Evolutionary conservation across 2,113 vertebrate genomes (phyloP), one percentile per base, ranked within the genome.

Genomic region (Anguilla rostrata): DNA sequence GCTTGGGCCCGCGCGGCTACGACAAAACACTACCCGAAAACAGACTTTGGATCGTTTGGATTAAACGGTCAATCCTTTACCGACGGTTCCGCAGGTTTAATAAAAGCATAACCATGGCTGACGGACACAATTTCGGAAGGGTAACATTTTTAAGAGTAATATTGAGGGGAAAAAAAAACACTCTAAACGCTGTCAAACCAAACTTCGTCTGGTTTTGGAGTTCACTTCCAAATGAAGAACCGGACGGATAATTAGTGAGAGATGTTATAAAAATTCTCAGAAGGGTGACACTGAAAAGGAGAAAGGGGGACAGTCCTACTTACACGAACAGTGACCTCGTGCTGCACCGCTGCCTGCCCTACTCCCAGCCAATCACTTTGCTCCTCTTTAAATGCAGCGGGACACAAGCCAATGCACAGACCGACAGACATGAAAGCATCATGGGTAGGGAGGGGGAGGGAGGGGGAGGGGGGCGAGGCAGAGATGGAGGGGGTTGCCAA

Each of bases 361-460:
- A 98, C 96, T 97, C 97, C 97, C 96, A 96, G 96, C 97, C 97
- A 97, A 97, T 97, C 97, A 92, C 95, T 97, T 97, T 97, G 97
- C 97, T 97, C 97, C 96, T 97, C 97, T 92, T 87, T 89, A 92
- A 94, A 84, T 95, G 97, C 97, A 96, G 97, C 96, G 94, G 96
- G 96, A 98, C 94, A 98, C 94, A 97, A 98, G 97, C 97, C 97
- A 97, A 99, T 95, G 97, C 96, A 97, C 97, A 98, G 96, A 97
- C 97, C 97, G 95, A 98, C 96, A 99, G 97, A 99, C 97, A 99
- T 96, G 99, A 98, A 92, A 98, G 98, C 97, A 96, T 98, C 96
- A 99, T 99, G 98, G 96, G 96, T 94, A 94, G 92, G 94, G 91
- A 87, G 86, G 88, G 90, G 89, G 79, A 39, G 26, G 71, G 6